Conservation (phyloP, 2,888 invertebrate genomes). For the Homarus gammarus region DNA sequence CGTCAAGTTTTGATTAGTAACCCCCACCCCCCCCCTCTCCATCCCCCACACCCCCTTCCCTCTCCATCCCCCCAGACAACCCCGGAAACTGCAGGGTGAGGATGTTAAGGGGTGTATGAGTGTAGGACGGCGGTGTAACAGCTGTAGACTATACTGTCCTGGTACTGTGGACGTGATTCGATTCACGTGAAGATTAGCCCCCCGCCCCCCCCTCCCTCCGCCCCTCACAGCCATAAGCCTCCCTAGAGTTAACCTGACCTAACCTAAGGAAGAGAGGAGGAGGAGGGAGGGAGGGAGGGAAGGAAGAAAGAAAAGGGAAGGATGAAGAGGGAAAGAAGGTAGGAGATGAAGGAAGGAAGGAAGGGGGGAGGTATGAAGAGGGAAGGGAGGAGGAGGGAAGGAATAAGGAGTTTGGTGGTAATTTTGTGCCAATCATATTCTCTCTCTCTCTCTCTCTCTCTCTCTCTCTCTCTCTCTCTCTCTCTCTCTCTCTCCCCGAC, state of each 20-base stretch:
- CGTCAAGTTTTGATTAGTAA: no score
- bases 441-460: slow-evolving; percentile 3
- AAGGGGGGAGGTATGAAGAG: not conserved
- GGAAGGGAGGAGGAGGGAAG: not conserved
- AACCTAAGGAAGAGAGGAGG: not conserved
- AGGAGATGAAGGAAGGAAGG: not conserved
- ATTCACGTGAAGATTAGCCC: no score
- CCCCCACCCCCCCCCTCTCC: no score
- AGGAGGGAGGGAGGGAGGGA: not conserved
- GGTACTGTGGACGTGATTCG: no score
- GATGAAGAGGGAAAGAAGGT: not conserved
- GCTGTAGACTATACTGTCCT: not conserved
- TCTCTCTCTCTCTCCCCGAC: not conserved
- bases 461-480: slow-evolving; percentile 20
- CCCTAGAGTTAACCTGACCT: no score
- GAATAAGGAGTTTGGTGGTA: no score
- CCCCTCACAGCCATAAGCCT: no score
- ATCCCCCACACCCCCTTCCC: no score
- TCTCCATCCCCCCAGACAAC: no score
- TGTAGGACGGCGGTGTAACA: not conserved
- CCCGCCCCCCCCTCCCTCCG: no score
- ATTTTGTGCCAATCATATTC: not conserved
- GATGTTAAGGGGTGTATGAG: no score
- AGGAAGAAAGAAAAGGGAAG: not conserved
- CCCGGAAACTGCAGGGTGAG: no score